Evolutionary conservation across 2,113 vertebrate genomes (phyloP).

Genomic region (Serinus canaria): DNA sequence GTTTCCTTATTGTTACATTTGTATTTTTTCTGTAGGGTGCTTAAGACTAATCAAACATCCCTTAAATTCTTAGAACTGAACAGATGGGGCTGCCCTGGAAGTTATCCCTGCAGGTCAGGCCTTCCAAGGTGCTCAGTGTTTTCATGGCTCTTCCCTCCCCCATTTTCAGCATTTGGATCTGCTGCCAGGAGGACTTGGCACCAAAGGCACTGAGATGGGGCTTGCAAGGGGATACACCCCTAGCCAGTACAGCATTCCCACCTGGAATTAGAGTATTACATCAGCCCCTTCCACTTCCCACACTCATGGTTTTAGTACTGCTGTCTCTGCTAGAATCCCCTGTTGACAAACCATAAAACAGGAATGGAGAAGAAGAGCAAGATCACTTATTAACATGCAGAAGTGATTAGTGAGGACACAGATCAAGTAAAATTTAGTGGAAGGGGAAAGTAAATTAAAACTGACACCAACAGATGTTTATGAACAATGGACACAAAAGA

Average conservation of each 20-base stretch:
- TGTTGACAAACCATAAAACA: not conserved
- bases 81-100: not conserved
- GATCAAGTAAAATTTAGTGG: not conserved
- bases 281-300: not conserved
- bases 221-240: not conserved
- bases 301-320: not conserved
- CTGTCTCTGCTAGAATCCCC: not conserved
- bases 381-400: not conserved
- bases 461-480: slow-evolving; percentile 22
- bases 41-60: not conserved
- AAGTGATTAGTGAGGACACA: not conserved
- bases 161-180: not conserved
- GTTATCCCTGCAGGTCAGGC: not conserved
- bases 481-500: not conserved
- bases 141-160: not conserved
- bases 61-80: not conserved
- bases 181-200: not conserved
- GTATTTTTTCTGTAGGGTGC: not conserved
- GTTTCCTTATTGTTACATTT: not conserved
- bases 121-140: not conserved
- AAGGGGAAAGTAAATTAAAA: slow-evolving; percentile 5
- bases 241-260: not conserved
- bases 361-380: not conserved
- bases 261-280: not conserved
- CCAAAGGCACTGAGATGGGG: not conserved